Evolutionary conservation across 2,797 vertebrate species (phyloP), one percentile per base, ranked within the genome.

Genomic region (Morelia viridis): DNA sequence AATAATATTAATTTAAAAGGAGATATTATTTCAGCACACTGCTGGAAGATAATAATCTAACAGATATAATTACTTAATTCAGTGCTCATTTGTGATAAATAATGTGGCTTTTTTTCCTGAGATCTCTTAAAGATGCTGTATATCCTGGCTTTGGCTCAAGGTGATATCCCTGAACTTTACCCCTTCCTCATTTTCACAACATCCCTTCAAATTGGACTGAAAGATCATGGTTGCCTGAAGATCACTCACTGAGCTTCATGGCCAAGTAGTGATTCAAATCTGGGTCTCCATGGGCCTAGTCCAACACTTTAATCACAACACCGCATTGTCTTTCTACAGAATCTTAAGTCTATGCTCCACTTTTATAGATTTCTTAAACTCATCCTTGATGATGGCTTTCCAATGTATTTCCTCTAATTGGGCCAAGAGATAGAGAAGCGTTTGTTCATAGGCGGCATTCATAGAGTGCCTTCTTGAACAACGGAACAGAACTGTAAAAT

Each of bases 1-100:
- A 94, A 94, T 94, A 95, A 95, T 95, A 94, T 94, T 91, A 80
- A 95, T 92, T 92, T 86, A 92, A 17, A 65, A 94, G 91, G 92
- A 94, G 94, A 92, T 94, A 92, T 60, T 95, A 94, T 92, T 94
- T 94, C 92, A 90, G 92, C 93, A 85, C 95, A 90, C 90, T 84
- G 89, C 89, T 88, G 15, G 92, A 0, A 0, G 5, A 3, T 71
- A 24, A 60, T 26, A n/a, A 0, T 50, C 12, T 10, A 83, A 28
- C 46, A 3, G 62, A n/a, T 12, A 53, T 83, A 26, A 61, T 76
- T 22, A 35, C 19, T 62, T 65, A 64, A 19, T 80, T 86, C n/a
- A 28, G 13, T 62, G 8, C 22, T 35, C 58, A 3, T 6, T 90
- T 62, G 22, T 61, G 8, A 80, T 53, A 50, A 61, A 87, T 41